Evolutionary conservation across 2,797 vertebrate genomes (phyloP), one percentile per base, ranked within the genome.

Genomic region (Takifugu rubripes): DNA sequence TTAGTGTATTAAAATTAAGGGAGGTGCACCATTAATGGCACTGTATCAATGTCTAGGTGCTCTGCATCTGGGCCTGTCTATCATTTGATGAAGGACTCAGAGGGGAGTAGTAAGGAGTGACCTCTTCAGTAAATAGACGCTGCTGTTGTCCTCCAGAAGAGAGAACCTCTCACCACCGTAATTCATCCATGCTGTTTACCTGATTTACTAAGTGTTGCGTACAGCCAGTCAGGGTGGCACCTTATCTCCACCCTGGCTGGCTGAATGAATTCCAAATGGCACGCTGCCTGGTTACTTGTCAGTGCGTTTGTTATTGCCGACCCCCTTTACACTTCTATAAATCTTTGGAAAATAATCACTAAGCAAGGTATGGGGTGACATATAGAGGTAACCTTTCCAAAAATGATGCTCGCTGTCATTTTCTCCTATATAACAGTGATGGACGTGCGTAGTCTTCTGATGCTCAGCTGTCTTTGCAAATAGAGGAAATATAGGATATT

Each of bases 211-310:
- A 76, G 67, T 69, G 72, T 78, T 55, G 64, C 70, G 56, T 24
- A 61, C 69, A 74, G 79, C 79, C 79, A 74, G 78, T 63, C 45
- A 44, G 74, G 78, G 72, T 68, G 66, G 82, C 54, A 74, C 83
- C 79, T 87, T 88, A 88, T 88, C 86, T 84, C 70, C 66, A 73
- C 84, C 70, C 77, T 79, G 81, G 86, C 64, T 66, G 65, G 77
- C 77, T 79, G 85, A 86, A 88, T 82, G 81, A 87, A 88, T 87
- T 90, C 78, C 82, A 90, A 91, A 90, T 91, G 89, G 87, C 89
- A 88, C n/a, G 5, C 73, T 73, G 86, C 82, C 83, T 80, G 68
- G 84, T 80, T 83, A 86, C 91, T 89, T 90, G 87, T 90, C 87
- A 81, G 80, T 66, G 80, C 83, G 88, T 90, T 90, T 91, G 83